Evolutionary conservation across 2,797 vertebrate species (phyloP).

Genomic region (Syncerus caffer): DNA sequence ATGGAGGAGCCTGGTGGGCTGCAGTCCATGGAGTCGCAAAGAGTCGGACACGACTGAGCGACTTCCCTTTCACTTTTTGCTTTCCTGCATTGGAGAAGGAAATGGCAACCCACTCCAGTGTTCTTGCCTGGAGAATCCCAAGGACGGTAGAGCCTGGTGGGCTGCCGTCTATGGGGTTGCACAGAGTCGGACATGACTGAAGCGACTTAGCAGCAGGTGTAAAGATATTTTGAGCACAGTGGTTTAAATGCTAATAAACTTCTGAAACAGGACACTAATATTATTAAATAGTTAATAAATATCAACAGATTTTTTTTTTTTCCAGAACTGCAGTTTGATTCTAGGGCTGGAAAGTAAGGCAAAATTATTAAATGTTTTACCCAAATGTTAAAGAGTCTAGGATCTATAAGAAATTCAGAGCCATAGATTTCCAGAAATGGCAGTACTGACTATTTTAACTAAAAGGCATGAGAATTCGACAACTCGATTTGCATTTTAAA

Average conservation of each 20-base stretch:
- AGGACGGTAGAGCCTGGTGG: too few species aligned
- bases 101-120: too few species aligned
- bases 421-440: conserved; percentile 34
- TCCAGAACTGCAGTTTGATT: background rate
- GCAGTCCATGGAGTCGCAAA: too few species aligned
- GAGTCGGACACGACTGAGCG: too few species aligned
- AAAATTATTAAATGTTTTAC: conserved; percentile 2
- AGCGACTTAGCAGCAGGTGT: background rate
- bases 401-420: background rate
- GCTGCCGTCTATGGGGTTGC: too few species aligned
- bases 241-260: conserved; percentile 16
- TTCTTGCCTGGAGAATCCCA: too few species aligned
- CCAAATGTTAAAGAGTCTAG: background rate
- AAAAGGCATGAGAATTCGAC: conserved; percentile 52
- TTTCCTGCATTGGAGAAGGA: too few species aligned
- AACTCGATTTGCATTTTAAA: conserved; percentile 63
- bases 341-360: background rate
- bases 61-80: too few species aligned
- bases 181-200: too few species aligned
- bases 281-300: background rate
- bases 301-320: background rate
- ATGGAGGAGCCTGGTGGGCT: too few species aligned
- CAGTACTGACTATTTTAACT: conserved; percentile 47
- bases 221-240: conserved; percentile 40
- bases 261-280: background rate